phyloP scores from a whole-genome alignment of 2,888 invertebrate species.

The Octonoba sinensis region DNA sequence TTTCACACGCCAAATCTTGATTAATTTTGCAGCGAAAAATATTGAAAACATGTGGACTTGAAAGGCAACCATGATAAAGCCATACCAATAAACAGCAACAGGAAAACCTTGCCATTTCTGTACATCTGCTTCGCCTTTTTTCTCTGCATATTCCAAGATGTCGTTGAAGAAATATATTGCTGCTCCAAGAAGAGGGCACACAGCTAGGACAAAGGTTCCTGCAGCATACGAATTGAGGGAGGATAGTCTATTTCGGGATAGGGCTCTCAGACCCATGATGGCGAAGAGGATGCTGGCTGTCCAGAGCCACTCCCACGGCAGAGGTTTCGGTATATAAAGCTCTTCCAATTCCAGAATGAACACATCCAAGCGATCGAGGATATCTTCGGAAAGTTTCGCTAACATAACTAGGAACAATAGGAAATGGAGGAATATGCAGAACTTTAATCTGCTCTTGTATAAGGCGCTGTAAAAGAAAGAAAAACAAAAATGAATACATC shows the following conservation, averaged over 20 bases:
- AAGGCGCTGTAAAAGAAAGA: conserved; percentile 82
- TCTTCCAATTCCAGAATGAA: conserved; percentile 95
- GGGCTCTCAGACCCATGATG: conserved; percentile 86
- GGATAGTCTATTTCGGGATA: conserved; percentile 84
- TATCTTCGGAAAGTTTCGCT: conserved; percentile 89
- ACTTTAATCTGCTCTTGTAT: conserved; percentile 95
- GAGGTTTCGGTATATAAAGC: conserved; percentile 89
- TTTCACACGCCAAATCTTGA: conserved; percentile 79
- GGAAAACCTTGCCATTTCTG: conserved; percentile 91
- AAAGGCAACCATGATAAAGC: conserved; percentile 85
- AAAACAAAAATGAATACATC: conserved; percentile 15
- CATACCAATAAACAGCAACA: conserved; percentile 92
- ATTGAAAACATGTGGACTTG: conserved; percentile 91
- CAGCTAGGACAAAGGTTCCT: conserved; percentile 83
- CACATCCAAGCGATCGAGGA: conserved; percentile 91
- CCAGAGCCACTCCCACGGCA: conserved; percentile 96
- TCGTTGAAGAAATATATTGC: conserved; percentile 86
- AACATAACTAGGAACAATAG: conserved; percentile 90
- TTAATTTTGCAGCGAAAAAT: conserved; percentile 85
- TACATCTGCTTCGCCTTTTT: conserved; percentile 77
- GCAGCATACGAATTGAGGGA: conserved; percentile 83
- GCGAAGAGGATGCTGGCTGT: conserved; percentile 85
- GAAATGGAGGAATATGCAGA: conserved; percentile 93
- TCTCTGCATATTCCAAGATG: conserved; percentile 83
- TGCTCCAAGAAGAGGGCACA: conserved; percentile 86